Evolutionary conservation across 2,797 vertebrate species (phyloP), one percentile per base, ranked within the genome.

Genomic region (Chelon auratus): DNA sequence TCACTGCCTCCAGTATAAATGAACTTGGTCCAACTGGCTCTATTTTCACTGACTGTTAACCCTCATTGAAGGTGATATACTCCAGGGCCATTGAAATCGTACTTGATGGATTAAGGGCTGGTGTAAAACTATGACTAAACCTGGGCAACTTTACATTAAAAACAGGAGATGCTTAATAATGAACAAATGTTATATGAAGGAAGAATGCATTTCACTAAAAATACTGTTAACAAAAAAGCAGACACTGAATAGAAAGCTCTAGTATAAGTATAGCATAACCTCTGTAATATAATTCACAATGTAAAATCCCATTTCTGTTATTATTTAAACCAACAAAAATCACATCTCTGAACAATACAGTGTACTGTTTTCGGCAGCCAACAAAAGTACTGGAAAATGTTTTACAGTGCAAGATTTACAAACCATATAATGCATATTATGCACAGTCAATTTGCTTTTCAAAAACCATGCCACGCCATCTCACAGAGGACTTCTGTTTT

Each of bases 1-100:
- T 84, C 80, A 54, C 75, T 64, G 78, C 75, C 80, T 80, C 64
- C 67, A 74, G 50, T 81, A 65, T 68, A 39, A 74, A 83, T 68
- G 78, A 92, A 91, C 79, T 87, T 68, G 89, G 86, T 91, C 88
- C 92, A 89, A 89, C 82, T 58, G 83, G 84, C 86, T 89, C 80
- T 81, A 84, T 83, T 74, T 75, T 57, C 81, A 88, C 74, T 85
- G 82, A 88, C 87, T 82, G 62, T 15, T 80, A 74, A 67, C 14
- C 15, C 47, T 45, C 42, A 69, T 57, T 56, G 75, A 77, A 77
- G 75, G 67, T 7, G 24, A 18, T 30, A 76, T 63, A 83, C 79
- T 80, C 39, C 62, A 51, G 5, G 68, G 43, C 63, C 53, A n/a
- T 76, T 81, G 69, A 74, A 83, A 65, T 72, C 67, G 81, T 77